Evolutionary conservation across 2,888 invertebrate species (phyloP), one percentile per base, ranked within the genome.

Genomic region (Drosophila barbarae): DNA sequence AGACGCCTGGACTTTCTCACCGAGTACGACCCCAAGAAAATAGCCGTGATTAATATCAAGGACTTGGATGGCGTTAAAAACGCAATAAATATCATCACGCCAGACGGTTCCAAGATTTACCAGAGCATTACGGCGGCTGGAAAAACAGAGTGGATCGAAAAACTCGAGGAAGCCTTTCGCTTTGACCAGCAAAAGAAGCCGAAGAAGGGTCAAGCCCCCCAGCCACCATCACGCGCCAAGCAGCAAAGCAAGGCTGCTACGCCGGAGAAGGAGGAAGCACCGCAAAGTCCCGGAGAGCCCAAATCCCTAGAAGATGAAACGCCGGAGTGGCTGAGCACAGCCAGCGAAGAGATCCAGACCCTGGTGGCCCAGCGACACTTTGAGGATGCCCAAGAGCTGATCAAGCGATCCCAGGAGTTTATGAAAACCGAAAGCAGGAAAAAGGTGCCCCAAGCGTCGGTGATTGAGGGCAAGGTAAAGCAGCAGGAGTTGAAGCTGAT

Each of bases 361-460:
- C 93, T 95, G 79, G 95, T 98, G 73, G 98, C 98, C 0, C 97
- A 98, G 89, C 92, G 98, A 78, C 96, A 98, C 89, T 98, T 98
- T 87, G 96, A 98, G 88, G 96, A 96, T 86, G 97, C 98, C 1
- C 94, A 96, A 72, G 92, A 93, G 71, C 90, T 97, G 13, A 92
- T 98, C 74, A 94, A 95, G 74, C 93, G 93, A 80, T 91, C 92
- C 0, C 91, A 91, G 68, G 90, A 91, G 7, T 93, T 91, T 80
- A 87, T 93, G 28, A 58, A 56, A 6, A 70, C 88, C 53, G 73
- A 85, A 3, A 85, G 87, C 35, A 82, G 74, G 1, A 83, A 78
- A 23, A 89, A 88, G 66, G 56, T 85, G 36, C 85, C 86, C 42
- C 85, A 84, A 1, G 73, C 74, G 1, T 85, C 86, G 46, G 38